A percentile compares a stretch with the other conserved stretches of the same genome.
These are phyloP conservation scores for Caenorhabditis sp. DNA, from an alignment of 2,888 invertebrate genomes.

Conservation along the genomic window DNA sequence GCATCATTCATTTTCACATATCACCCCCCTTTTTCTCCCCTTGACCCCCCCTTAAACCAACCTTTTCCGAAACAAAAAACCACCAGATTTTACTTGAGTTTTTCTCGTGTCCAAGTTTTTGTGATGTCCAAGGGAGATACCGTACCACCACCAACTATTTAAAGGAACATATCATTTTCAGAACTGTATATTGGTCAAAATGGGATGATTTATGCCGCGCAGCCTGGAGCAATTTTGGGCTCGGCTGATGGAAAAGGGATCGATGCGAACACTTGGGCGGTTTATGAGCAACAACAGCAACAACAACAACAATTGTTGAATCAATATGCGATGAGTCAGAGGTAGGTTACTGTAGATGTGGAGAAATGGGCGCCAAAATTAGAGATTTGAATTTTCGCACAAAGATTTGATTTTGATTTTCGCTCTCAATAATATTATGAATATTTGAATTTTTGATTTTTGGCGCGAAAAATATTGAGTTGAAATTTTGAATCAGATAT, in stretches of 20 bases:
- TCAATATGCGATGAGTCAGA: slow-evolving; percentile 34
- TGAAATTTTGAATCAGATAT: too few species aligned
- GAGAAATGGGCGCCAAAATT: background rate
- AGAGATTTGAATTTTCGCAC: background rate
- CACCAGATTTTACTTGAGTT: slow-evolving; percentile 10
- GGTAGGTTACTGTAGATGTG: background rate
- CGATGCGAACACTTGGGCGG: slow-evolving; percentile 28
- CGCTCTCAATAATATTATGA: too few species aligned
- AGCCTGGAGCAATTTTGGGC: slow-evolving; percentile 2
- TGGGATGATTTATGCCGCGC: slow-evolving; percentile 30
- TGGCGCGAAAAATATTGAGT: too few species aligned
- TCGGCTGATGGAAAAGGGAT: slow-evolving; percentile 15
- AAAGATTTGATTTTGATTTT: background rate
- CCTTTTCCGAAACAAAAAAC: background rate
- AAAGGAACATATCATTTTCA: background rate
- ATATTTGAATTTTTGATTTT: too few species aligned
- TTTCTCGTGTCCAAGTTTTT: background rate
- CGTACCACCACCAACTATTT: too few species aligned
- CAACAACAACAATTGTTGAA: slow-evolving; percentile 31
- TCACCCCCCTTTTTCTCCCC: background rate
- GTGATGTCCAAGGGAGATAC: too few species aligned
- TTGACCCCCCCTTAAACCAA: background rate
- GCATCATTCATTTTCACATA: background rate
- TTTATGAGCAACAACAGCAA: slow-evolving; percentile 34
- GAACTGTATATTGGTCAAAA: slow-evolving; percentile 35